Percentiles rank a stretch among this genome's conserved stretches.
Conservation (phyloP, 2,888 invertebrate species). For the Rosalia funebris region DNA sequence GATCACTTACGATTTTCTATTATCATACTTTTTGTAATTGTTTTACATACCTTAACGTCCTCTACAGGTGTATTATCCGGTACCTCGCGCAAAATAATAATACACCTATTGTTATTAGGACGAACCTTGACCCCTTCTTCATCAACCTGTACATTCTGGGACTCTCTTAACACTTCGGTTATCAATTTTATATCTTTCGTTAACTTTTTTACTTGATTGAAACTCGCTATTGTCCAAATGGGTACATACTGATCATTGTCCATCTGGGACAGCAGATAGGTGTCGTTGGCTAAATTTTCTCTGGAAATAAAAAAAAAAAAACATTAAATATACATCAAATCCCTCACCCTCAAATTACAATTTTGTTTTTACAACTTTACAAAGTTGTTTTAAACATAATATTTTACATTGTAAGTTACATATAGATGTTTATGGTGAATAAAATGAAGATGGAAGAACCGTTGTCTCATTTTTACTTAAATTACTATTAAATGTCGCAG, state of each 20-base stretch:
- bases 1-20: too few species aligned
- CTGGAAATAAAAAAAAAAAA: conserved; percentile 71
- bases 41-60: conserved; percentile 76
- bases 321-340: too few species aligned
- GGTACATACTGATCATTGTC: conserved; percentile 93
- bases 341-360: too few species aligned
- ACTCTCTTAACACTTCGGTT: conserved; percentile 85
- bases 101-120: conserved; percentile 87
- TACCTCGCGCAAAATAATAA: conserved; percentile 88
- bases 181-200: conserved; percentile 86
- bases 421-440: too few species aligned
- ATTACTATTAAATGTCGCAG: too few species aligned
- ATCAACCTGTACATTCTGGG: conserved; percentile 88
- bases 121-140: conserved; percentile 87
- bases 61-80: conserved; percentile 83
- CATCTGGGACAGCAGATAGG: conserved; percentile 92
- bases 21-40: too few species aligned
- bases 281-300: conserved; percentile 89
- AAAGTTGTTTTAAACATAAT: too few species aligned
- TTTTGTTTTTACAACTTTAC: too few species aligned
- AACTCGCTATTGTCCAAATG: conserved; percentile 89
- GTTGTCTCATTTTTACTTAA: too few species aligned
- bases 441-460: too few species aligned
- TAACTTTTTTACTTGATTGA: conserved; percentile 87
- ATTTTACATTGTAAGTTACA: too few species aligned